Evolutionary conservation across 2,113 vertebrate genomes (phyloP), one percentile per base, ranked within the genome.

Genomic region (Limanda limanda): DNA sequence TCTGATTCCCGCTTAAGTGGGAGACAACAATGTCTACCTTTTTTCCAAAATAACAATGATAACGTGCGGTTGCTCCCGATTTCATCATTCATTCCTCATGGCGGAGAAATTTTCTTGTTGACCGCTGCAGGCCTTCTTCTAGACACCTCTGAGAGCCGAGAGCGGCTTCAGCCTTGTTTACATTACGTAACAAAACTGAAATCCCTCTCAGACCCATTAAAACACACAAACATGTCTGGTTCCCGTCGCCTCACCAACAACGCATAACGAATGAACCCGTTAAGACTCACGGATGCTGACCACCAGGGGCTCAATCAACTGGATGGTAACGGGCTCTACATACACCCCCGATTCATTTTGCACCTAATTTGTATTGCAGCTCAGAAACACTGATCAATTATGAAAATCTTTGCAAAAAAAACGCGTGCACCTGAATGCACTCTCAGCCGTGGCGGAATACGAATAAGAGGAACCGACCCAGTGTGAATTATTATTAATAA

Each of bases 51-150:
- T 40, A 47, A 77, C 54, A 79, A 78, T 76, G 61, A 79, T 57
- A 78, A 68, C 35, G 57, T 78, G 70, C 47, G 24, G 67, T 91
- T 90, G 40, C 87, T 71, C 56, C 18, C 15, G 61, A 68, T 89
- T 91, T 81, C 88, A 86, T 91, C 87, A 89, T 75, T 90, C 86
- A 87, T 71, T 18, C 37, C 14, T 25, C 1, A 23, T 78, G 72
- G 71, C 75, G 63, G 59, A 63, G 18, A 69, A 11, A 2, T 35
- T 58, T 52, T 82, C 66, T 72, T 66, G 70, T 78, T 68, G 27
- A 82, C 74, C 51, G 54, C 17, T 59, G 71, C 61, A 74, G 76
- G 57, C 80, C 81, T 54, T 52, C 20, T 72, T 0, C 61, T 68
- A 42, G 64, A 71, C 62, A 82, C 55, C 35, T 71, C 42, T n/a